Evolutionary conservation across 1,140 invertebrate species (phyloP).

Genomic region (Homalodisca vitripennis): DNA sequence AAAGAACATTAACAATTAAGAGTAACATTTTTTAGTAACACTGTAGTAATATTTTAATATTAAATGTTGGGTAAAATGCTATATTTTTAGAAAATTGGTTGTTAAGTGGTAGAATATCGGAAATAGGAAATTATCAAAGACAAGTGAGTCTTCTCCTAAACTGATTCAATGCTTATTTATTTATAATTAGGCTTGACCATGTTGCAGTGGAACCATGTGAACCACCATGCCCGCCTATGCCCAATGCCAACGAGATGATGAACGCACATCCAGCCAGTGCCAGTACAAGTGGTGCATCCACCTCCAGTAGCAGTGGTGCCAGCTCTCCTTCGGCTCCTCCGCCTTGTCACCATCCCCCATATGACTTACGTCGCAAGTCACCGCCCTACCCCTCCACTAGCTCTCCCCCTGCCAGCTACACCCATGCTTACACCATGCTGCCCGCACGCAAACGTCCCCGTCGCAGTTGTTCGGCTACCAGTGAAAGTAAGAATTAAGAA

Average conservation of each 20-base stretch:
- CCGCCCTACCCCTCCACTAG: conserved; percentile 47
- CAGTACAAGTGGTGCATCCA: conserved; percentile 35
- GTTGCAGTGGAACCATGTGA: conserved; percentile 71
- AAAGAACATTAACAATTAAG: too few relatives aligned
- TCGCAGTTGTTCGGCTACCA: conserved; percentile 59
- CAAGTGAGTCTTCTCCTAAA: too few relatives aligned
- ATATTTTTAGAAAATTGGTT: too few relatives aligned
- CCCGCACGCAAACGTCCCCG: conserved; percentile 79
- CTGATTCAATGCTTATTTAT: too few relatives aligned
- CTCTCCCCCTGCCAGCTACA: conserved; percentile 38
- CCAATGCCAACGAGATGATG: conserved; percentile 37
- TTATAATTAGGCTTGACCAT: too few relatives aligned
- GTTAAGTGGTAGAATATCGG: too few relatives aligned
- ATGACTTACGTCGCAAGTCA: conserved; percentile 76
- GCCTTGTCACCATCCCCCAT: conserved; percentile 72
- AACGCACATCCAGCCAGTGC: conserved; percentile 16
- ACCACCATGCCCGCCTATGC: conserved; percentile 59
- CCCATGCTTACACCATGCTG: conserved; percentile 57
- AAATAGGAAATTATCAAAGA: too few relatives aligned
- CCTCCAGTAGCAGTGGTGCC: conserved; percentile 41
- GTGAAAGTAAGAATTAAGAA: conserved; percentile 66
- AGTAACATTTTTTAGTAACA: too few relatives aligned
- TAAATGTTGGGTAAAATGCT: too few relatives aligned
- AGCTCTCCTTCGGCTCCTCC: conserved; percentile 41
- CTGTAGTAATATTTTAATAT: too few relatives aligned